Base-by-base conservation (phyloP, 2,888 invertebrate species). In the Eristalis intricaria region DNA sequence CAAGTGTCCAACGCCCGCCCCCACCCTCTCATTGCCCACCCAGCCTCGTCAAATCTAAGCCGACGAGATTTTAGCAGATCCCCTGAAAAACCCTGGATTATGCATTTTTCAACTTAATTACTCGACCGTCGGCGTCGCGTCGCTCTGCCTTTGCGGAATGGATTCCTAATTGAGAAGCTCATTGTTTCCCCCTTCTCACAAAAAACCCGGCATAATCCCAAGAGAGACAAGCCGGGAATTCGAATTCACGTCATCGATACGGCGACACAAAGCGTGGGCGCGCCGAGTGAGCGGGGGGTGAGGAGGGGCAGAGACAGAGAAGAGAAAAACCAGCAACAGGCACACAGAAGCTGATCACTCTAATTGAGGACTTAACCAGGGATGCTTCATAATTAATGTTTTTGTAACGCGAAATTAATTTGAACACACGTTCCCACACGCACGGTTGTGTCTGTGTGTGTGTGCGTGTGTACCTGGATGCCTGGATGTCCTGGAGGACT, bases 331-430 rank as follows among this genome's bases (percentile, higher is more conserved):
- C 35, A 8, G 10, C 8, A 50, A n/a, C 7, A 50, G n/a, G 43
- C 43, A 50, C 43, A 50, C 43, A 50, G 19, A n/a, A 15, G 43
- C 43, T 50, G 43, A 15, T 15, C 60, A 23, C 60, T 61, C 73
- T 79, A 66, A 79, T 79, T 73, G 71, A 73, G 73, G 43, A 66
- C 65, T 79, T 79, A 73, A 73, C 79, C 38, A 19, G 61, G 73
- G 79, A 60, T 73, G 79, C 65, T 73, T 79, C 79, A 73, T 79
- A 79, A 79, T 79, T 79, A 79, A 73, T 78, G 79, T 73, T 73
- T 73, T 71, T 79, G 79, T 79, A 61, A 79, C 73, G 71, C 35
- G 79, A 73, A 79, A 73, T 79, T 73, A 79, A 79, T 79, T 79
- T 60, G 60, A 43, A 32, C 43, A 64, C 32, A 65, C 73, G 56